Evolutionary conservation across 2,797 vertebrate species (phyloP).

Genomic region (Microchirus variegatus): DNA sequence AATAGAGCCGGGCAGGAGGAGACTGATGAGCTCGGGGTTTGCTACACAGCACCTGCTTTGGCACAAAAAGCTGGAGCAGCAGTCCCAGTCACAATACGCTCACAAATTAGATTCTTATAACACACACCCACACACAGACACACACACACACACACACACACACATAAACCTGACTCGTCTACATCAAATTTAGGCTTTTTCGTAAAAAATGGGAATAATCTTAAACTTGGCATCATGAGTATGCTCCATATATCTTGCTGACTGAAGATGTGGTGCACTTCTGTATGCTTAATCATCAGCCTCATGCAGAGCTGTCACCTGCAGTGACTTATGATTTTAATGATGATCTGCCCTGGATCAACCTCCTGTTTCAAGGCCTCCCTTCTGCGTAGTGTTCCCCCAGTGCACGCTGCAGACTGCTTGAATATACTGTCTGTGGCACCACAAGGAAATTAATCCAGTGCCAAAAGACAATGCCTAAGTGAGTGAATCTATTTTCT

Average conservation of each 20-base stretch:
- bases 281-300: not conserved
- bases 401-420: not conserved
- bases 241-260: not conserved
- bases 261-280: conserved; percentile 7
- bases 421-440: not conserved
- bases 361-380: conserved; percentile 2
- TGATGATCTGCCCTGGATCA: conserved; percentile 6
- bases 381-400: conserved; percentile 4
- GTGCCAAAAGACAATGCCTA: not conserved
- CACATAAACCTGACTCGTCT: not conserved
- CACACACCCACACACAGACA: conserved; percentile 9
- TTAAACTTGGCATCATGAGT: not conserved
- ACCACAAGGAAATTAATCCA: not conserved
- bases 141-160: conserved; percentile 3
- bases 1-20: conserved; percentile 61
- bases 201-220: conserved; percentile 7
- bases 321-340: conserved; percentile 12
- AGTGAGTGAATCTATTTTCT: conserved; percentile 7
- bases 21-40: conserved; percentile 65
- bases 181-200: not conserved
- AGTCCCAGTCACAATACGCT: conserved; percentile 36
- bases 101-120: conserved; percentile 38
- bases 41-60: conserved; percentile 60
- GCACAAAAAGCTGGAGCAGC: conserved; percentile 41
- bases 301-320: conserved; percentile 19